A percentile compares a stretch with the other conserved stretches of the same genome.
Conservation (phyloP, 2,797 vertebrate species). For the Danio tinwini region DNA sequence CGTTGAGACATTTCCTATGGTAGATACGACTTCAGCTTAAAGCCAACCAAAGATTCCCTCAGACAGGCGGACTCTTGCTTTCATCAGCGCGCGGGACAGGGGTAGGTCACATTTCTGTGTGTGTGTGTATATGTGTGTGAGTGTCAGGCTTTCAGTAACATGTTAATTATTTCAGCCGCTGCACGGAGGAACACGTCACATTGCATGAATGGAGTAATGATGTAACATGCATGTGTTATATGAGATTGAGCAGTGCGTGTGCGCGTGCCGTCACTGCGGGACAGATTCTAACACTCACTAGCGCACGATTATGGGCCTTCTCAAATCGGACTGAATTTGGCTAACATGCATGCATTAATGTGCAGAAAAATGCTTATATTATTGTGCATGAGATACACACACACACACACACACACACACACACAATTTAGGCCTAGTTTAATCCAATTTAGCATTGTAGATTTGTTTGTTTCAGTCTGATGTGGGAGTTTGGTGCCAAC, state of each 20-base stretch:
- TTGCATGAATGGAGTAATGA: slow-evolving; percentile 20
- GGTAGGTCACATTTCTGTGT: slow-evolving; percentile 71
- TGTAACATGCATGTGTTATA: slow-evolving; percentile 23
- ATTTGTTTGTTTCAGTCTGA: slow-evolving; percentile 63
- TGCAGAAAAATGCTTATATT: no score
- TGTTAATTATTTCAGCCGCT: slow-evolving; percentile 44
- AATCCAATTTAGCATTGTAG: slow-evolving; percentile 53
- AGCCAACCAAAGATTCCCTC: slow-evolving; percentile 72
- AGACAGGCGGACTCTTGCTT: slow-evolving; percentile 70
- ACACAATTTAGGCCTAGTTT: slow-evolving; percentile 62
- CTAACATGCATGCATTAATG: background rate
- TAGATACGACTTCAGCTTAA: slow-evolving; percentile 77
- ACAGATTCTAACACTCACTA: slow-evolving; percentile 43
- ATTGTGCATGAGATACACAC: background rate
- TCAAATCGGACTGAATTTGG: no score
- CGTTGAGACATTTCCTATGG: slow-evolving; percentile 84
- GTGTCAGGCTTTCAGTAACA: slow-evolving; percentile 28
- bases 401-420: background rate
- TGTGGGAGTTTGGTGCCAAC: slow-evolving; percentile 58
- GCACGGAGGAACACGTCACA: background rate
- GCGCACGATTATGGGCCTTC: slow-evolving; percentile 13
- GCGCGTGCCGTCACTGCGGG: background rate
- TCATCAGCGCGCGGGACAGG: slow-evolving; percentile 71
- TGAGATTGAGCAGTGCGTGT: background rate
- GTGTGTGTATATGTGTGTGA: background rate